phyloP scores from a whole-genome alignment of 2,113 vertebrate genomes.

The Oceanites oceanicus region DNA sequence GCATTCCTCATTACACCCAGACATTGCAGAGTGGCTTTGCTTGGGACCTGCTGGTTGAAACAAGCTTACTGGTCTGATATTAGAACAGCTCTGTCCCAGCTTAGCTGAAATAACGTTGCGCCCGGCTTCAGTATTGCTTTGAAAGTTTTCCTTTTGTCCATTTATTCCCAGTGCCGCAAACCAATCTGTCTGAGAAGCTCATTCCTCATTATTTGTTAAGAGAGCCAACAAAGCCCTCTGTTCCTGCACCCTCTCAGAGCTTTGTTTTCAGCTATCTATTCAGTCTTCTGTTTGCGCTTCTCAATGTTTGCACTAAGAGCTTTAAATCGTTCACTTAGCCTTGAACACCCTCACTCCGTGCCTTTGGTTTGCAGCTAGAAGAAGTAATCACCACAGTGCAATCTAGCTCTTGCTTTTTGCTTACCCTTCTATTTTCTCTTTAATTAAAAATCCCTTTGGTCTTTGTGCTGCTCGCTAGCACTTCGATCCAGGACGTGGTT shows the following conservation, averaged over 20 bases:
- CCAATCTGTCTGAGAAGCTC: background rate
- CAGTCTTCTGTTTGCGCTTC: background rate
- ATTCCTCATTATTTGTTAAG: background rate
- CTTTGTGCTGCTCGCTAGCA: background rate
- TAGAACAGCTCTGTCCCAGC: background rate
- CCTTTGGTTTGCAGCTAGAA: background rate
- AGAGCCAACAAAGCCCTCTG: background rate
- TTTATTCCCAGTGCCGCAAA: background rate
- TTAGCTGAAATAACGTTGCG: rapidly evolving
- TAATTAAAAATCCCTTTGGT: background rate
- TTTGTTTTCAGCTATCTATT: background rate
- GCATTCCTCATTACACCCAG: background rate
- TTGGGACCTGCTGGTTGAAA: background rate
- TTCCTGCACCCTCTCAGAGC: background rate
- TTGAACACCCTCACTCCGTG: background rate
- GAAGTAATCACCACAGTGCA: background rate
- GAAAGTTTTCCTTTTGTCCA: background rate
- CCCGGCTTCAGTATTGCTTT: background rate
- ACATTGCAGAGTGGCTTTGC: background rate
- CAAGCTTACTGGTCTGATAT: background rate
- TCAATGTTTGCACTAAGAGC: background rate
- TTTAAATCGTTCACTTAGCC: background rate
- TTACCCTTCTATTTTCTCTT: background rate
- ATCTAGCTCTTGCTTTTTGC: background rate
- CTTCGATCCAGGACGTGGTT: background rate